A percentile compares a stretch with the other conserved stretches of the same genome.
Evolutionary conservation across 2,888 invertebrate genomes (phyloP).

Genomic region (Polydrusus cervinus): DNA sequence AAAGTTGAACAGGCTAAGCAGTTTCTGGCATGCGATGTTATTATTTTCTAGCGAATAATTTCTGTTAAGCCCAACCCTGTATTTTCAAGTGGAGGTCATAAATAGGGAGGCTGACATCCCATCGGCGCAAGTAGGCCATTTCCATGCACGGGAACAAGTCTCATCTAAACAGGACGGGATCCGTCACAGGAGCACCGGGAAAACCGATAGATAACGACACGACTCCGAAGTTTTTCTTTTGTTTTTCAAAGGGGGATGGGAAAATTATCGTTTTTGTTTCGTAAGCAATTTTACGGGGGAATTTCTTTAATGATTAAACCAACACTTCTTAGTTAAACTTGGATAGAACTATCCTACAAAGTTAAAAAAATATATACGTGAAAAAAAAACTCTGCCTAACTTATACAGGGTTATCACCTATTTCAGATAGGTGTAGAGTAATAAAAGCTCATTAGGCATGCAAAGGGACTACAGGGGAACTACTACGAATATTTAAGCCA

Average conservation of each 20-base stretch:
- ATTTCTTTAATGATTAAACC: neutral
- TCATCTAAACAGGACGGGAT: conserved; percentile 70
- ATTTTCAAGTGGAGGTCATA: conserved; percentile 59
- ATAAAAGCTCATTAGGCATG: too few species aligned
- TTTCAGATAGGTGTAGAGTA: too few species aligned
- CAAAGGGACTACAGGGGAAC: too few species aligned
- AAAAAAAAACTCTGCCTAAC: neutral
- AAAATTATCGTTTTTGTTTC: conserved; percentile 36
- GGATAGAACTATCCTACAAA: neutral
- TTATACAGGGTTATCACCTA: too few species aligned
- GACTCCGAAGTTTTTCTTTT: conserved; percentile 42
- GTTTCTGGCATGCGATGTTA: too few species aligned
- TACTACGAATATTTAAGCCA: too few species aligned
- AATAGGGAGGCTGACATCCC: conserved; percentile 67
- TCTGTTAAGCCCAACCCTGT: conserved; percentile 13
- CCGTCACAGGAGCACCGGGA: conserved; percentile 49
- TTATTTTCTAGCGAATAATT: too few species aligned
- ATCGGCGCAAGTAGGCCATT: conserved; percentile 70
- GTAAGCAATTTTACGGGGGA: conserved; percentile 26
- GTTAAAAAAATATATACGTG: too few species aligned
- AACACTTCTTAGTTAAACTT: neutral
- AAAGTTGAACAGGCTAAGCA: too few species aligned
- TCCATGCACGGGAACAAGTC: conserved; percentile 70
- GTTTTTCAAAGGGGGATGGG: conserved; percentile 42
- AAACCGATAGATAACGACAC: conserved; percentile 51